Evolutionary conservation across 1,140 invertebrate genomes (phyloP).

Genomic region (Trinorchestia longiramus): DNA sequence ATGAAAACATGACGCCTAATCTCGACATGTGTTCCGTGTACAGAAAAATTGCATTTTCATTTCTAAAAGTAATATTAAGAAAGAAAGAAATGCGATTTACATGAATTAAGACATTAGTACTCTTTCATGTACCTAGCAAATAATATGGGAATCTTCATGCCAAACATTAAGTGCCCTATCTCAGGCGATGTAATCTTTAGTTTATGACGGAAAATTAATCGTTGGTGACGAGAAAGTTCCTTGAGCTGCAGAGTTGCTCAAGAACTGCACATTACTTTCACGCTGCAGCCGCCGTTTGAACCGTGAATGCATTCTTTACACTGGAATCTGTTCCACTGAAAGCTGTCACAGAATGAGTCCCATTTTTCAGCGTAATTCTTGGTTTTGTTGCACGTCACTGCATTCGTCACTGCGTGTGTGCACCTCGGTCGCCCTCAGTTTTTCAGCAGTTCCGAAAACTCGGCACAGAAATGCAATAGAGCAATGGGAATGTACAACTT

Average conservation of each 20-base stretch:
- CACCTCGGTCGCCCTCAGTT: background rate
- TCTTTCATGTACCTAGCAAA: background rate
- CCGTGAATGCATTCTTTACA: background rate
- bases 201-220: background rate
- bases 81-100: too few relatives aligned
- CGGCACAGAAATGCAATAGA: background rate
- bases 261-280: constrained; percentile 1
- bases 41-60: background rate
- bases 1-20: too few relatives aligned
- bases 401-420: background rate
- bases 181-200: background rate
- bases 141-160: background rate
- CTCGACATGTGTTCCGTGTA: background rate
- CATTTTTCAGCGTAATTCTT: background rate
- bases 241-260: background rate
- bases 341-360: background rate
- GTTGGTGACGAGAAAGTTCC: background rate
- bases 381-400: background rate
- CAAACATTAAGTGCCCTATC: background rate
- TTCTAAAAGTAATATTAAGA: too few relatives aligned
- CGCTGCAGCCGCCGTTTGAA: background rate
- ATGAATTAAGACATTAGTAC: background rate
- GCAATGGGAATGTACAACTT: background rate
- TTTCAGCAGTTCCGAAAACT: background rate
- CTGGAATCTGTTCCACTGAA: background rate